phyloP scores from a whole-genome alignment of 1,140 invertebrate genomes.

The Carposina sasakii region DNA sequence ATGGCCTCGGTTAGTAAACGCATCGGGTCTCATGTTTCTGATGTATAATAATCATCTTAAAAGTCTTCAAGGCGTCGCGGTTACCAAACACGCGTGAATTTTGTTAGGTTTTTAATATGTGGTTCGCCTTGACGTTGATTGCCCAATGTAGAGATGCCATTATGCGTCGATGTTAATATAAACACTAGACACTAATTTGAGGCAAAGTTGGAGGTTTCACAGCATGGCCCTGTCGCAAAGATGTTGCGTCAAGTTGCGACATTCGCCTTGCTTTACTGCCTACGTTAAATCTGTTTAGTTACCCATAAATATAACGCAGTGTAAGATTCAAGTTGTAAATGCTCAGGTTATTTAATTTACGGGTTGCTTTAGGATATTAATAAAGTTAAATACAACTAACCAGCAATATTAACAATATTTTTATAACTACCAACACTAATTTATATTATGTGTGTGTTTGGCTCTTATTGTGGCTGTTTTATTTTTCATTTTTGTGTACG shows the following conservation, averaged over 20 bases:
- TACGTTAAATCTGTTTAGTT: neutral
- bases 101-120: slow-evolving; percentile 60
- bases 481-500: too few species aligned
- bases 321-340: too few species aligned
- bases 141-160: slow-evolving; percentile 50
- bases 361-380: too few species aligned
- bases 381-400: too few species aligned
- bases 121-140: slow-evolving; percentile 52
- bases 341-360: too few species aligned
- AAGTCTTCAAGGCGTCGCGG: slow-evolving; percentile 40
- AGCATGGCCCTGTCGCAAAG: slow-evolving; percentile 23
- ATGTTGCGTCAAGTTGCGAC: slow-evolving; percentile 34
- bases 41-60: too few species aligned
- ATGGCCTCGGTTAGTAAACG: slow-evolving; percentile 32
- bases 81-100: slow-evolving; percentile 47
- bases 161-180: slow-evolving; percentile 34
- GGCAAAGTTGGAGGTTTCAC: slow-evolving; percentile 31
- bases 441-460: too few species aligned
- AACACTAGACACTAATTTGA: slow-evolving; percentile 38
- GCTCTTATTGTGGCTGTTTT: too few species aligned
- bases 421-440: too few species aligned
- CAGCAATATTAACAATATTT: too few species aligned
- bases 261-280: slow-evolving; percentile 34
- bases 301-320: too few species aligned
- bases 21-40: too few species aligned